Evolutionary conservation across 2,797 vertebrate species (phyloP), one percentile per base, ranked within the genome.

Genomic region (Premnoplex brunnescens): DNA sequence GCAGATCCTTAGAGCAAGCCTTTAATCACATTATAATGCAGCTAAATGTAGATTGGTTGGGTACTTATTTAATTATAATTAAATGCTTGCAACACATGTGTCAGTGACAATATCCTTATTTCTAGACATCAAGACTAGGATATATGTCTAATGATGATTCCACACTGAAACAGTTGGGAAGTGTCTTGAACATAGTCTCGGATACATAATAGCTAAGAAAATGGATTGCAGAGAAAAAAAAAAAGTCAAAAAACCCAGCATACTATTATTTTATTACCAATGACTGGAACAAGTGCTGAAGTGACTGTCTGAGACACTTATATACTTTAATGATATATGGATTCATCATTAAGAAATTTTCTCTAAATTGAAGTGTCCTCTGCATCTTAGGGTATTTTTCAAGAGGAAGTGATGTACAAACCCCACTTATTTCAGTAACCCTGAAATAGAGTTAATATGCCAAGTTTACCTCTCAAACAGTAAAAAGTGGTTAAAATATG

Each of bases 11-110:
- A 75, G 51, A 93, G 68, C 81, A 94, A 95, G 43, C 72, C 79
- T 96, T 97, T 97, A 97, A 97, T 97, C 88, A 97, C 44, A 89
- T 95, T 89, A 93, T 93, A 93, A 93, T 96, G 18, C 51, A 91
- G 36, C 73, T 88, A 79, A 95, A 95, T 48, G 18, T 71, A 94
- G 49, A 34, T 83, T 91, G 67, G 41, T 87, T 2, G 46, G 41
- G 27, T 63, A 54, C 84, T 94, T 89, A 77, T 96, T 97, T 96
- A 95, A 94, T 95, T 95, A 91, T 86, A 95, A 92, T 94, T 92
- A 96, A 97, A 96, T 82, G 28, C 60, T 93, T 94, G 71, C 62
- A 84, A 86, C 56, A 85, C 21, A 51, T 37, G 36, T 95, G 67
- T 84, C 88, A 67, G 23, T 94, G 68, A 90, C 74, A 60, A 85